Conservation (phyloP, 1,140 invertebrate species). For the Ephestia elutella region DNA sequence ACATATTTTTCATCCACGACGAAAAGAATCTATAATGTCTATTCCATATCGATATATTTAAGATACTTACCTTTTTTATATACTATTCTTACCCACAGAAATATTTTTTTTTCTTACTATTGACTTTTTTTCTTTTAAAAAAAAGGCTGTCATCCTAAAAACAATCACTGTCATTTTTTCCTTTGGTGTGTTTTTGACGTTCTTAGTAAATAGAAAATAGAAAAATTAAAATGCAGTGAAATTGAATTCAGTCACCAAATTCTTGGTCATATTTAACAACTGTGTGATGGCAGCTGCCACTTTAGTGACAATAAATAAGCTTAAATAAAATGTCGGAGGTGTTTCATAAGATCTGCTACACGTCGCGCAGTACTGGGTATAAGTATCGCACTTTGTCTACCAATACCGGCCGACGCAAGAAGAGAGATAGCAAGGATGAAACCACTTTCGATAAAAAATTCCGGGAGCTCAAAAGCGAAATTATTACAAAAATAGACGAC, state of each 20-base stretch:
- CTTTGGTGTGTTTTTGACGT: no score
- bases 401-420: slow-evolving; percentile 43
- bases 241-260: no score
- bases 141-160: no score
- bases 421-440: slow-evolving; percentile 32
- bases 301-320: neutral
- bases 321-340: slow-evolving; percentile 38
- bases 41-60: no score
- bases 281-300: neutral
- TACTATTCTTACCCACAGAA: no score
- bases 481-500: slow-evolving; percentile 33
- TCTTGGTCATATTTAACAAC: neutral
- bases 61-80: no score
- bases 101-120: no score
- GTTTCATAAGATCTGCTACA: slow-evolving; percentile 54
- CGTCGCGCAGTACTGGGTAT: slow-evolving; percentile 45
- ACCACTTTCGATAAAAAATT: slow-evolving; percentile 41
- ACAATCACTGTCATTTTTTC: no score
- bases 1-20: no score
- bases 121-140: no score
- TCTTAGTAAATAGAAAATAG: neutral
- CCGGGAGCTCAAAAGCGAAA: slow-evolving; percentile 40
- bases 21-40: no score
- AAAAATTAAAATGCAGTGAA: no score
- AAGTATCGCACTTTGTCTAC: slow-evolving; percentile 59